Evolutionary conservation across 2,797 vertebrate genomes (phyloP), one percentile per base, ranked within the genome.

Genomic region (Intellagama lesueurii): DNA sequence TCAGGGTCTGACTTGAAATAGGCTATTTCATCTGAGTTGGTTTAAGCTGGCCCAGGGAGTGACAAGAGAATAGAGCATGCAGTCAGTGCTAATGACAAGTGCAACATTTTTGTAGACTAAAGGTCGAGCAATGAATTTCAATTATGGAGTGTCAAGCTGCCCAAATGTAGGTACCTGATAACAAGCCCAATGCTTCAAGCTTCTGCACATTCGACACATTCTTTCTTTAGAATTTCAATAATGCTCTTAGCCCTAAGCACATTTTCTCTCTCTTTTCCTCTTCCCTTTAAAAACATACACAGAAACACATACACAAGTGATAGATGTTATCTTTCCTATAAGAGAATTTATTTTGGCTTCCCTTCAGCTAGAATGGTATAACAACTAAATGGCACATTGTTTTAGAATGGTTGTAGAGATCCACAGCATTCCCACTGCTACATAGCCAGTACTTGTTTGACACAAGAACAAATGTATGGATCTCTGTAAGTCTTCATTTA

Each of bases 91-190:
- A 96, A 96, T 95, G 96, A 93, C 95, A 96, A 90, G 96, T 85
- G 89, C 88, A 92, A 90, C 92, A 85, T 94, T 96, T 95, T 95
- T 94, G 96, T 93, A 96, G 94, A 96, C 94, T 95, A 96, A 96
- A 96, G 96, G 94, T 93, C 92, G 83, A 95, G 95, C 95, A 95
- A 96, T 95, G 95, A 97, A 97, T 97, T 97, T 96, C 96, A 97
- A 94, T 96, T 96, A 95, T 90, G 92, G 93, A 93, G 91, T 94
- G 95, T 96, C 95, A 96, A 94, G 93, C 93, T 94, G 95, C 92
- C 95, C 95, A 95, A 95, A 96, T 91, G 94, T 89, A 93, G 93
- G 94, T 89, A 94, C 94, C 93, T 88, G 94, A 96, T 96, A 96
- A 96, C 94, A 96, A 96, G 94, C 93, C 95, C 88, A 92, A 92